Conservation (phyloP, 2,113 vertebrate species). For the Phyllostomus discolor region DNA sequence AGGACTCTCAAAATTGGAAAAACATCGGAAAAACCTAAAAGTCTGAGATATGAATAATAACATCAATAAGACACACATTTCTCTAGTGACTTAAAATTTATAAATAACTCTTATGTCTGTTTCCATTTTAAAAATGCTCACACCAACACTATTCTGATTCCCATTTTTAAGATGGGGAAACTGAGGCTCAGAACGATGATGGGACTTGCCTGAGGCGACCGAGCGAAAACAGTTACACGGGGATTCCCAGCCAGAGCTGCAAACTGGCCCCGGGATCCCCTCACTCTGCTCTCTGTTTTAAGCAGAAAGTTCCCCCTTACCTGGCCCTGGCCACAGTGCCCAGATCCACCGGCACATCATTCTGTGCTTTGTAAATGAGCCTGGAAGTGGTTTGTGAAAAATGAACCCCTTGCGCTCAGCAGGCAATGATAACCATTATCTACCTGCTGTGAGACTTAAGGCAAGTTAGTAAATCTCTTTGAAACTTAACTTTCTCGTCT, state of each 20-base stretch:
- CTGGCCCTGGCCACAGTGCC: neutral
- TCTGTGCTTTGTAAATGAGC: conserved; percentile 55
- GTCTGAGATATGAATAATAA: neutral
- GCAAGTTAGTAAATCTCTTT: conserved; percentile 62
- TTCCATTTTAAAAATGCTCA: neutral
- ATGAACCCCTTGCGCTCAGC: conserved; percentile 6
- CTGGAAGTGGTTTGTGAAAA: conserved; percentile 57
- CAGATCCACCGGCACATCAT: conserved; percentile 18
- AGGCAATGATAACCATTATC: conserved; percentile 27
- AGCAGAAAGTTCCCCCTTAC: neutral
- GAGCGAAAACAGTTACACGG: neutral
- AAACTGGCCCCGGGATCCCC: neutral
- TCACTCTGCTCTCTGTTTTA: neutral
- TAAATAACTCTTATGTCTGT: neutral
- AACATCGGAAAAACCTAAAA: too few relatives aligned
- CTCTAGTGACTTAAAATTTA: neutral
- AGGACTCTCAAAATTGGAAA: neutral
- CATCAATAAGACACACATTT: neutral
- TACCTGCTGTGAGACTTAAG: conserved; percentile 60
- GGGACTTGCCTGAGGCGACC: neutral
- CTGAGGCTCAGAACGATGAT: neutral
- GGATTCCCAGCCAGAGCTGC: neutral
- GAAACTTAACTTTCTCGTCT: conserved; percentile 54
- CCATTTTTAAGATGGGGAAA: conserved; percentile 9
- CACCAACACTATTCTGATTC: neutral